phyloP scores from a whole-genome alignment of 2,113 vertebrate species.

The Stegastes partitus region DNA sequence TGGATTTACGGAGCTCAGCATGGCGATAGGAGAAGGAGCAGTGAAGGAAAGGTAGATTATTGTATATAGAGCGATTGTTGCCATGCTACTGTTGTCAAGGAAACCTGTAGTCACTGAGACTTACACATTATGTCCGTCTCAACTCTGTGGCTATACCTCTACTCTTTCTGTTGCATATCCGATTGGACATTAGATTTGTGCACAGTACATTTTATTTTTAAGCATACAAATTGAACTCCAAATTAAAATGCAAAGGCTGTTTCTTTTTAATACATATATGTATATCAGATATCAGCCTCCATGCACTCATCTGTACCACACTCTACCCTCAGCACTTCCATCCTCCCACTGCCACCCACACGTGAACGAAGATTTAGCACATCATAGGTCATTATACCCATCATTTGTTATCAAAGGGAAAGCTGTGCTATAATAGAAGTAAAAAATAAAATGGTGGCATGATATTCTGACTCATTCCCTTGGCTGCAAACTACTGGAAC shows the following conservation, averaged over 20 bases:
- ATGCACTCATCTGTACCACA: conserved; percentile 57
- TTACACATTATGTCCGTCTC: conserved; percentile 51
- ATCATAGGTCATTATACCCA: conserved; percentile 60
- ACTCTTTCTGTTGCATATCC: conserved; percentile 16
- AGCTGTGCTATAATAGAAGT: conserved; percentile 52
- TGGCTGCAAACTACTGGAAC: conserved; percentile 70
- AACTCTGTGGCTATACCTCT: conserved; percentile 17
- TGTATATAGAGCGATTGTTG: conserved; percentile 78
- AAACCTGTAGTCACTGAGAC: conserved; percentile 69
- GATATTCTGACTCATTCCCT: conserved; percentile 74
- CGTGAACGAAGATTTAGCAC: conserved; percentile 50
- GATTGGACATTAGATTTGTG: background rate
- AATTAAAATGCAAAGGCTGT: conserved; percentile 47
- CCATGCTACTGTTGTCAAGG: conserved; percentile 84
- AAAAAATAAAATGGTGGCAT: conserved; percentile 60
- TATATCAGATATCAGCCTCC: conserved; percentile 35
- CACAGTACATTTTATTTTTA: conserved; percentile 4
- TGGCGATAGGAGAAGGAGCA: conserved; percentile 8
- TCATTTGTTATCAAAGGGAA: conserved; percentile 64
- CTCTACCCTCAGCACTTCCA: conserved; percentile 60
- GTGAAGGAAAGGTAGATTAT: conserved; percentile 43
- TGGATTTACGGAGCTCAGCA: conserved; percentile 16
- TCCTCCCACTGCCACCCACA: conserved; percentile 77
- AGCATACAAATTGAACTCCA: background rate
- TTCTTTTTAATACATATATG: too few species aligned